A percentile compares a stretch with the other conserved stretches of the same genome.
Conservation (phyloP, 2,888 invertebrate species). For the Oscheius sp. region DNA sequence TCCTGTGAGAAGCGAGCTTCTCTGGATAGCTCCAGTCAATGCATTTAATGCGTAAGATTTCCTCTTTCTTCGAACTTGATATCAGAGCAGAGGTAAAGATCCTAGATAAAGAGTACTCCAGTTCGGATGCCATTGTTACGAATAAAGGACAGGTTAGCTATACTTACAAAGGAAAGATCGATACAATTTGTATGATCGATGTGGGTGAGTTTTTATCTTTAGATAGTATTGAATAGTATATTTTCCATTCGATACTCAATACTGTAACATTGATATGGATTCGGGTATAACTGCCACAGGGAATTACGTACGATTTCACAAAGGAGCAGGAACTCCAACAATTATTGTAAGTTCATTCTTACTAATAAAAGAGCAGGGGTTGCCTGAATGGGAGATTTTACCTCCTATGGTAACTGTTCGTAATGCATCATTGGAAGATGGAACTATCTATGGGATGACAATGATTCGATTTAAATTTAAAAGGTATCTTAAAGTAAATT, state of each 20-base stretch:
- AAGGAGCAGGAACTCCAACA: not conserved
- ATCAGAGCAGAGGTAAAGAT: not conserved
- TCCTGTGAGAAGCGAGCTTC: not conserved
- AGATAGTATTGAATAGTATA: not conserved
- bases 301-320: not conserved
- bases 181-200: not conserved
- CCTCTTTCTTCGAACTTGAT: not conserved
- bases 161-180: not conserved
- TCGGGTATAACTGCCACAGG: not conserved
- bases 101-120: not conserved
- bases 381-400: constrained; percentile 15
- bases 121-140: not conserved
- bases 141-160: not conserved
- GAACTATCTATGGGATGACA: not conserved
- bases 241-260: not conserved
- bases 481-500: not conserved
- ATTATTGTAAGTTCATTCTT: not conserved
- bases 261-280: not conserved
- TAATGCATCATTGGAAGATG: too few species aligned
- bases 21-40: not conserved
- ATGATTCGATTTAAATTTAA: constrained; percentile 7
- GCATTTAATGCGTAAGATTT: not conserved
- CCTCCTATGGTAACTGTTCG: not conserved
- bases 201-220: not conserved
- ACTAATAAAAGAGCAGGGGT: constrained; percentile 4